Percentiles rank a stretch among this genome's conserved stretches.
Conservation (phyloP, 1,140 invertebrate species). For the Drosophila takahashii region DNA sequence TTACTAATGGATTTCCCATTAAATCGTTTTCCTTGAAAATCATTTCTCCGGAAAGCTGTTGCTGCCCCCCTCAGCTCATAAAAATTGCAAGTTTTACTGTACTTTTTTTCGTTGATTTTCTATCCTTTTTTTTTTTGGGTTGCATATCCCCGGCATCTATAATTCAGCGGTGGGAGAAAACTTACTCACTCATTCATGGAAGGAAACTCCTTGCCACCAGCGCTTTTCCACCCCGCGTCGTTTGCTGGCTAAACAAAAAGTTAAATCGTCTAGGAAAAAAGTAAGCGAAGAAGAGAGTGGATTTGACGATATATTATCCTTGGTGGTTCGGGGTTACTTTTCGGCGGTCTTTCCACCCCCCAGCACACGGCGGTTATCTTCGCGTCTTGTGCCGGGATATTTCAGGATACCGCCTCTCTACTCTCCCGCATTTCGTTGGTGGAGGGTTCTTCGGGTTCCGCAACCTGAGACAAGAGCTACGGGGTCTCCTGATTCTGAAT, state of each 20-base stretch:
- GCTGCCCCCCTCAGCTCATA: constrained; percentile 9
- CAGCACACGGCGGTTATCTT: constrained; percentile 48
- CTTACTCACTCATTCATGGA: constrained; percentile 32
- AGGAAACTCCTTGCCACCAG: constrained; percentile 36
- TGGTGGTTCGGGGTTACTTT: constrained; percentile 62
- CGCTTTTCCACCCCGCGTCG: constrained; percentile 76
- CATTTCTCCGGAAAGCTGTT: not conserved
- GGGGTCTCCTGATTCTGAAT: not conserved
- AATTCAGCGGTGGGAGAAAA: constrained; percentile 23
- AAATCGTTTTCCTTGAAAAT: constrained; percentile 10
- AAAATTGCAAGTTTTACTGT: constrained; percentile 61
- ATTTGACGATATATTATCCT: constrained; percentile 43
- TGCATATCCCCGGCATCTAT: constrained; percentile 25
- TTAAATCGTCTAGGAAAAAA: constrained; percentile 65
- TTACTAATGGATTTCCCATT: constrained; percentile 2
- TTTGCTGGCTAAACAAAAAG: constrained; percentile 76
- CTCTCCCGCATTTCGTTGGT: constrained; percentile 44
- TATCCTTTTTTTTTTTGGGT: constrained; percentile 14
- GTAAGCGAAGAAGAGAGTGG: constrained; percentile 43
- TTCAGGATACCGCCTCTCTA: constrained; percentile 19
- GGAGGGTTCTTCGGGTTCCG: constrained; percentile 19
- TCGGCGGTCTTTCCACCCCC: constrained; percentile 44
- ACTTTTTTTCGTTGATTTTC: constrained; percentile 29
- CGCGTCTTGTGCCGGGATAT: constrained; percentile 54
- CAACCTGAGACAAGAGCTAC: constrained; percentile 44